Conservation (phyloP, 2,797 vertebrate species). For the Eutrigla gurnardus region DNA sequence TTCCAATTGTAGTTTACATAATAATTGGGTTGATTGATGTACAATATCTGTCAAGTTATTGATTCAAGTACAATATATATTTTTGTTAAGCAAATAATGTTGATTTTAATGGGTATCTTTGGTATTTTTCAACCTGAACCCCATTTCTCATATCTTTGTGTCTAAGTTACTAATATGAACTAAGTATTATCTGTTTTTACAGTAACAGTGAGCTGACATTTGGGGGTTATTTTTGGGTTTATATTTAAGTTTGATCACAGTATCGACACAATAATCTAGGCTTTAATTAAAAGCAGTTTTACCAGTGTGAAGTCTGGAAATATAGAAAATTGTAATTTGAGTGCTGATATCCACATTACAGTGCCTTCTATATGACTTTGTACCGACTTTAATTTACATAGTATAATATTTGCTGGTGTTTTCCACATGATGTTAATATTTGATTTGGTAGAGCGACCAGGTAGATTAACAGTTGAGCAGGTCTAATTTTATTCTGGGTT, state of each 20-base stretch:
- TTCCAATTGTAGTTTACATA: constrained; percentile 6
- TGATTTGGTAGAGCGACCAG: neutral
- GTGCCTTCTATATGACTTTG: neutral
- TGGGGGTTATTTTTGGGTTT: too few species aligned
- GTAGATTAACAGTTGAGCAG: constrained; percentile 7
- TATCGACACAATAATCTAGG: neutral
- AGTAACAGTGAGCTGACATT: too few species aligned
- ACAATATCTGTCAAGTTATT: neutral
- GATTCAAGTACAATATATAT: neutral
- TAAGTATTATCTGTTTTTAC: too few species aligned
- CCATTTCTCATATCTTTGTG: neutral
- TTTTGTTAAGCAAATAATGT: neutral
- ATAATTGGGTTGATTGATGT: neutral
- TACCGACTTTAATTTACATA: neutral
- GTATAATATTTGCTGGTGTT: neutral
- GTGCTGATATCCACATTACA: neutral
- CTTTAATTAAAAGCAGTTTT: neutral
- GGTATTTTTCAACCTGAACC: neutral
- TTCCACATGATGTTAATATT: neutral
- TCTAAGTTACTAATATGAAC: neutral
- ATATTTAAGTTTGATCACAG: neutral
- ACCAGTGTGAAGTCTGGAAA: neutral
- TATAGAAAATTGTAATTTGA: neutral
- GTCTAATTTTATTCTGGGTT: constrained; percentile 19
- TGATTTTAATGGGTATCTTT: neutral